Percentiles rank a stretch among this genome's conserved stretches.
phyloP scores from a whole-genome alignment of 2,113 vertebrate genomes.

The Plecotus auritus region DNA sequence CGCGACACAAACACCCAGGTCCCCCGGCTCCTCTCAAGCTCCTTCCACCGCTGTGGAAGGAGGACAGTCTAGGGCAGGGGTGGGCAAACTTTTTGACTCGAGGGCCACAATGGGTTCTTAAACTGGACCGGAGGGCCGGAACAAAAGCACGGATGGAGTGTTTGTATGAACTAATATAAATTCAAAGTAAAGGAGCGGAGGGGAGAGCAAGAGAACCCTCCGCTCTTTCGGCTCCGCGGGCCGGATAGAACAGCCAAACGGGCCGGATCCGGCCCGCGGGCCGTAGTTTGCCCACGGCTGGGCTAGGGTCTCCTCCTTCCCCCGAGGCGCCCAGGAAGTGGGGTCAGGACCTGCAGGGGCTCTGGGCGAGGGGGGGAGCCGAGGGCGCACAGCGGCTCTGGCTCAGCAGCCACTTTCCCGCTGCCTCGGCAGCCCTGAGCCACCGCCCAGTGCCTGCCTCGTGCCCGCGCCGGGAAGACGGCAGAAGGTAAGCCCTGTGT shows the following conservation, averaged over 20 bases:
- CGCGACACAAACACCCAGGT: accelerated
- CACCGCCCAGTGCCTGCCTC: too few species aligned
- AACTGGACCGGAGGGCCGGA: too few species aligned
- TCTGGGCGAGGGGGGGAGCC: background rate
- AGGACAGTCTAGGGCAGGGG: accelerated
- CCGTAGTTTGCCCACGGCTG: too few species aligned
- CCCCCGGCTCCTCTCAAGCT: background rate
- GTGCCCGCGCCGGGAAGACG: background rate
- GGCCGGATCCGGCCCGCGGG: too few species aligned
- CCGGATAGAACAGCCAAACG: too few species aligned
- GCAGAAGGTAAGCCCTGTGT: accelerated
- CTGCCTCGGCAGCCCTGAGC: accelerated
- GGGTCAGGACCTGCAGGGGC: background rate
- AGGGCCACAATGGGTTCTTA: too few species aligned
- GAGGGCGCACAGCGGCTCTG: accelerated
- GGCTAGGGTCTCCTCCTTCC: background rate
- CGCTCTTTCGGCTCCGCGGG: too few species aligned
- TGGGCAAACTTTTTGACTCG: too few species aligned
- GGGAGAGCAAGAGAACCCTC: too few species aligned
- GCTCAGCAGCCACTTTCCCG: background rate
- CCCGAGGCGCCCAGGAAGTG: background rate
- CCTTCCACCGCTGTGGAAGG: accelerated
- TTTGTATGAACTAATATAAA: too few species aligned
- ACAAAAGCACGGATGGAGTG: too few species aligned
- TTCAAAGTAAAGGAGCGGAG: too few species aligned